These are phyloP conservation scores for Caenorhabditis auriculariae DNA, from an alignment of 2,888 invertebrate species.

Conservation along the genomic window DNA sequence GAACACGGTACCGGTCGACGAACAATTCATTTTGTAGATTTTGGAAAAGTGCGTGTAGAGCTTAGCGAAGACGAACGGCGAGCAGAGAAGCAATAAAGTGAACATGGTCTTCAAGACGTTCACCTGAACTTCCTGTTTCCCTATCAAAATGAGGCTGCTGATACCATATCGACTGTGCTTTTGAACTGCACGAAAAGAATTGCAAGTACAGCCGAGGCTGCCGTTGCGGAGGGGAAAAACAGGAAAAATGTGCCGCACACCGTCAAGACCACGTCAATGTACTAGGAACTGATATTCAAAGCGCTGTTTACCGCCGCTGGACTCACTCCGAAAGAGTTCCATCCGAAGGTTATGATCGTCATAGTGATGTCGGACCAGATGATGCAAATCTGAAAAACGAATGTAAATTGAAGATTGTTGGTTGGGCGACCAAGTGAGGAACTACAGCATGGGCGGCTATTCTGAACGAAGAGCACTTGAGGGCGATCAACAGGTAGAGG, in stretches of 20 bases:
- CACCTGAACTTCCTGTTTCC: slow-evolving; percentile 25
- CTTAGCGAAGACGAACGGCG: slow-evolving; percentile 44
- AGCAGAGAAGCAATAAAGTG: slow-evolving; percentile 41
- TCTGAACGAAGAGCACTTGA: slow-evolving; percentile 11
- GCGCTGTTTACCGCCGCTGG: neutral
- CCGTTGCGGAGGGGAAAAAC: slow-evolving; percentile 9
- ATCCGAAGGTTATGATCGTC: slow-evolving; percentile 48
- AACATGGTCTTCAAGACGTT: slow-evolving; percentile 34
- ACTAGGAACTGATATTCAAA: slow-evolving; percentile 3
- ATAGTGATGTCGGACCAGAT: slow-evolving; percentile 49
- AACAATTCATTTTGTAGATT: slow-evolving; percentile 27
- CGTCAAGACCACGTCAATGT: slow-evolving; percentile 32
- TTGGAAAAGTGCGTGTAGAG: slow-evolving; percentile 32
- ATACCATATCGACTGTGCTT: slow-evolving; percentile 9
- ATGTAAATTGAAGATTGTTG: neutral
- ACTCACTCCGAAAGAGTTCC: slow-evolving; percentile 28
- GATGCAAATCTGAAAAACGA: slow-evolving; percentile 34
- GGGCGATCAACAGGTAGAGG: slow-evolving; percentile 41
- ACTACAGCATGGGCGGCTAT: slow-evolving; percentile 32
- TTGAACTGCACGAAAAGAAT: slow-evolving; percentile 8
- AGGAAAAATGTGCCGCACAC: slow-evolving; percentile 35
- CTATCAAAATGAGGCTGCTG: slow-evolving; percentile 2
- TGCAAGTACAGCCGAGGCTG: slow-evolving; percentile 1
- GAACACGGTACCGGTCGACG: neutral
- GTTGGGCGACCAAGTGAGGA: slow-evolving; percentile 40